Evolutionary conservation across 2,888 invertebrate genomes (phyloP).

Genomic region (Peribatodes rhomboidaria): DNA sequence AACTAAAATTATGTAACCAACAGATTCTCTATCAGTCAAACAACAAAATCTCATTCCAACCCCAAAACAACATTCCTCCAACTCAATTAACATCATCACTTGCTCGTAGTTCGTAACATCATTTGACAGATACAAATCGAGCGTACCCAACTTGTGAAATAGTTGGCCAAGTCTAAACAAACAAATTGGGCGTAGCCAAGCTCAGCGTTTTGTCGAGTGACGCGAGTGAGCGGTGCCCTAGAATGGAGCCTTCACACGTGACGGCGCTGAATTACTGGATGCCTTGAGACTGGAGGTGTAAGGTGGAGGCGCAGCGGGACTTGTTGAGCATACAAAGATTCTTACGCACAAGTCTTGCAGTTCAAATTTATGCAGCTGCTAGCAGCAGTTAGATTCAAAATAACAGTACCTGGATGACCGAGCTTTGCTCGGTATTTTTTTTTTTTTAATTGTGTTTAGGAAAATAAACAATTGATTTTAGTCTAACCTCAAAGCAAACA

Average conservation of each 20-base stretch:
- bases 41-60: conserved; percentile 13
- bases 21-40: no score
- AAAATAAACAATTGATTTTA: no score
- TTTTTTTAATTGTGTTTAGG: no score
- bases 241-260: conserved; percentile 46
- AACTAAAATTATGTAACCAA: not conserved
- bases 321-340: not conserved
- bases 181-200: conserved; percentile 16
- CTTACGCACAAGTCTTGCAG: no score
- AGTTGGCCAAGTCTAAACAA: conserved; percentile 24
- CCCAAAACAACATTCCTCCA: conserved; percentile 3
- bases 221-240: conserved; percentile 17
- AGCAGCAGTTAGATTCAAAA: no score
- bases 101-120: conserved; percentile 8
- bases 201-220: conserved; percentile 7
- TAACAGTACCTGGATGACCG: no score
- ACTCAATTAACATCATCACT: conserved; percentile 15
- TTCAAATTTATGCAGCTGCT: no score
- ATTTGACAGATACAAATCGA: conserved; percentile 29
- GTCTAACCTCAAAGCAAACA: no score
- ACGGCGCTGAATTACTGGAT: conserved; percentile 48
- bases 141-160: conserved; percentile 24
- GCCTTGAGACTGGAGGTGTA: conserved; percentile 30
- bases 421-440: no score
- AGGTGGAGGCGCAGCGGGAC: conserved; percentile 10